Percentiles rank a stretch among this genome's conserved stretches.
Evolutionary conservation across 1,140 invertebrate genomes (phyloP).

Genomic region (Drosophila insularis): DNA sequence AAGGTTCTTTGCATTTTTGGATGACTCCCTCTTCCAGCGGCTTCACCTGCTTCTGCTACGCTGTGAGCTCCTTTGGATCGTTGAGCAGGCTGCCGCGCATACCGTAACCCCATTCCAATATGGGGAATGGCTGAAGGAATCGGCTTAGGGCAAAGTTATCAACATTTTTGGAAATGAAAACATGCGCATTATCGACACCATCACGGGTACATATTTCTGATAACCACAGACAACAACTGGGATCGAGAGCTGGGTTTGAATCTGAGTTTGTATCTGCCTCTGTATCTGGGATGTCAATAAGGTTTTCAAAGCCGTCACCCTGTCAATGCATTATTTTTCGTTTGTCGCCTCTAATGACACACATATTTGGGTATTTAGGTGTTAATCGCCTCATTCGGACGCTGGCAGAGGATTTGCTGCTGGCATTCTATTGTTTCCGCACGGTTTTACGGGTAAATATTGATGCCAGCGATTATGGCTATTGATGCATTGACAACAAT

Average conservation of each 20-base stretch:
- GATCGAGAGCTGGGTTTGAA: too few relatives aligned
- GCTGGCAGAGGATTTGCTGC: slow-evolving; percentile 61
- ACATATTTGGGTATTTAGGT: slow-evolving; percentile 65
- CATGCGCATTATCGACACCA: slow-evolving; percentile 75
- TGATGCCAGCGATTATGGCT: slow-evolving; percentile 73
- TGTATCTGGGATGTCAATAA: slow-evolving; percentile 23
- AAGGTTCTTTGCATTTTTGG: background rate
- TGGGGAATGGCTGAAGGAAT: slow-evolving; percentile 40
- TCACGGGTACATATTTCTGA: slow-evolving; percentile 30
- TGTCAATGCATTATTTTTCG: slow-evolving; percentile 73
- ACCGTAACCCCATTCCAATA: slow-evolving; percentile 5
- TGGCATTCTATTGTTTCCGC: slow-evolving; percentile 48
- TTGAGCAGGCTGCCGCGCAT: slow-evolving; percentile 5
- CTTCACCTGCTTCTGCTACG: too few relatives aligned
- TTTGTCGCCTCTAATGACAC: slow-evolving; percentile 78
- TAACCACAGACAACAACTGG: slow-evolving; percentile 25
- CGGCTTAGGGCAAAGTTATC: slow-evolving; percentile 75
- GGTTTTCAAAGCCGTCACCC: slow-evolving; percentile 51
- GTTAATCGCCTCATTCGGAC: slow-evolving; percentile 77
- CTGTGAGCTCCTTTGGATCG: background rate
- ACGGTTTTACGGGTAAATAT: slow-evolving; percentile 61
- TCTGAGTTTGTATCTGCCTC: too few relatives aligned
- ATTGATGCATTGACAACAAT: slow-evolving; percentile 75
- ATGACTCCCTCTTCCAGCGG: too few relatives aligned
- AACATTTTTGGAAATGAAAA: slow-evolving; percentile 74